phyloP scores from a whole-genome alignment of 2,888 invertebrate genomes.

The Yponomeuta cagnagella region DNA sequence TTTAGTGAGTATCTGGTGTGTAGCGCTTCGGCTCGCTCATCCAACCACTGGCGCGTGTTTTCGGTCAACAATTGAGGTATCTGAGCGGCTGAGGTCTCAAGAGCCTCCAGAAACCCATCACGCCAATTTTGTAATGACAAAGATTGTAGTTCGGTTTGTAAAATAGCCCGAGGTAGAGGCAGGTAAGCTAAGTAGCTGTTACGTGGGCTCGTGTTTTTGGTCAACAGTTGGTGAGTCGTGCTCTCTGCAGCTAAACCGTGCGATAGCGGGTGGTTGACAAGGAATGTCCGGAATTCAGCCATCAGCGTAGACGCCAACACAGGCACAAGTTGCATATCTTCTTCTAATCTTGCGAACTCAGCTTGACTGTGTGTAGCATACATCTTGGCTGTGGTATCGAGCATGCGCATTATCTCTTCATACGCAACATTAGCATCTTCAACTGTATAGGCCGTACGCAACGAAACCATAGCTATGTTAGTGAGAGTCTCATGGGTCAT shows the following conservation, averaged over 20 bases:
- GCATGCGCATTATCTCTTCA: slow-evolving; percentile 31
- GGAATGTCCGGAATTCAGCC: slow-evolving; percentile 49
- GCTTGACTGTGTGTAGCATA: slow-evolving; percentile 43
- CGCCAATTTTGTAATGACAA: slow-evolving; percentile 48
- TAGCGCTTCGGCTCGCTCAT: slow-evolving; percentile 39
- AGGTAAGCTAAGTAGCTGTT: no score
- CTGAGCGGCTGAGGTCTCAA: slow-evolving; percentile 38
- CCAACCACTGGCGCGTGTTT: slow-evolving; percentile 49
- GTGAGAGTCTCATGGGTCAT: slow-evolving; percentile 46
- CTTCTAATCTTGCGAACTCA: slow-evolving; percentile 48
- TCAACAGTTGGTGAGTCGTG: background rate
- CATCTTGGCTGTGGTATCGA: slow-evolving; percentile 39
- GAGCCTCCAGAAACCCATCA: slow-evolving; percentile 57
- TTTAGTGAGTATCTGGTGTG: slow-evolving; percentile 52
- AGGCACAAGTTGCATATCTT: slow-evolving; percentile 43
- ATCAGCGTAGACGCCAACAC: slow-evolving; percentile 41
- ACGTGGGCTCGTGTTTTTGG: no score
- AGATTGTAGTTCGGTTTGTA: slow-evolving; percentile 50
- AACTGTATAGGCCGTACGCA: slow-evolving; percentile 39
- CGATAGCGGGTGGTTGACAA: slow-evolving; percentile 44
- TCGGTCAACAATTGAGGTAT: slow-evolving; percentile 43
- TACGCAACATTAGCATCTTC: slow-evolving; percentile 45
- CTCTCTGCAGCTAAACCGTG: background rate
- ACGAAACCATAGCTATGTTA: slow-evolving; percentile 49
- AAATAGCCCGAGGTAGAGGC: slow-evolving; percentile 29